Conservation (phyloP, 2,113 vertebrate genomes). For the Smithornis capensis region DNA sequence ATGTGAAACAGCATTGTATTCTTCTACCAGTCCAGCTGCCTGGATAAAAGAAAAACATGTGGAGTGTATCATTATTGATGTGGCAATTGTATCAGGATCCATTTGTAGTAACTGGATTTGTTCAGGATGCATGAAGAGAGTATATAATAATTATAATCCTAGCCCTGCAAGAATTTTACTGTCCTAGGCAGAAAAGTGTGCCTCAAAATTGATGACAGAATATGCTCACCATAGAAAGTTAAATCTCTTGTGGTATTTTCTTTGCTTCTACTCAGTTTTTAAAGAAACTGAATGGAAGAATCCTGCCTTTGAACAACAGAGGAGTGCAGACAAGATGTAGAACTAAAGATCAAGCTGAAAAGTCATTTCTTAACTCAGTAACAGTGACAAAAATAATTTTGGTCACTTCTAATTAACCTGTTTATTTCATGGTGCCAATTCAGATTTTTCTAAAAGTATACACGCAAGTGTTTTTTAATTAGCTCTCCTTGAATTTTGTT, state of each 20-base stretch:
- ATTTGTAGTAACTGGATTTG: neutral
- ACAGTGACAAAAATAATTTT: constrained; percentile 39
- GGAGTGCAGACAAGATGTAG: neutral
- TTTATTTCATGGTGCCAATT: neutral
- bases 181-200: neutral
- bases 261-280: neutral
- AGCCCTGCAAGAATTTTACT: neutral
- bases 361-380: neutral
- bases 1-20: neutral
- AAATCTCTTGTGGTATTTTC: neutral
- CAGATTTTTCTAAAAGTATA: constrained; percentile 1
- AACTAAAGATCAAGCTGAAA: constrained; percentile 20
- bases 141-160: neutral
- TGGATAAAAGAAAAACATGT: neutral
- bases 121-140: neutral
- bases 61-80: neutral
- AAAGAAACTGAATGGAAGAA: neutral
- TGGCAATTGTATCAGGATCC: neutral
- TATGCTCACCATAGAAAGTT: neutral
- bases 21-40: neutral
- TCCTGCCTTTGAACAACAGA: neutral
- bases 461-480: neutral
- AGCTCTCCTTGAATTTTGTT: constrained; percentile 34
- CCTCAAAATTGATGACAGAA: neutral
- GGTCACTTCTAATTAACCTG: constrained; percentile 48